Percentiles rank a stretch among this genome's conserved stretches.
These are phyloP conservation scores for Ophraella communa DNA, from an alignment of 2,888 invertebrate species.

Conservation along the genomic window DNA sequence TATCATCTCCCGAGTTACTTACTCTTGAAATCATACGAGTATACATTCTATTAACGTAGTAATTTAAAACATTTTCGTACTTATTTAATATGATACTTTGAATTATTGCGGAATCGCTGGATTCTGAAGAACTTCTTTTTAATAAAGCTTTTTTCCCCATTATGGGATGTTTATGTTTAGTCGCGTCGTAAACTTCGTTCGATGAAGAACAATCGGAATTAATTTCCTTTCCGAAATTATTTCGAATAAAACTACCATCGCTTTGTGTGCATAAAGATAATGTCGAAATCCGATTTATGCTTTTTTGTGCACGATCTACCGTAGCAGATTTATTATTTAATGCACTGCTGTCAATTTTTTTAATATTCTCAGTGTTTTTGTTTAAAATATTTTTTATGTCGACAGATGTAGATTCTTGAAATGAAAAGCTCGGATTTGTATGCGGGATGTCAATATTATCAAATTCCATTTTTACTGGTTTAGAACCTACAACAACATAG, in stretches of 20 bases:
- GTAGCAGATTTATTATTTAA: background rate
- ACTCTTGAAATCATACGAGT: slow-evolving; percentile 35
- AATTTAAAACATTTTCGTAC: slow-evolving; percentile 37
- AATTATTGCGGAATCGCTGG: slow-evolving; percentile 37
- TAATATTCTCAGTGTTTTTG: background rate
- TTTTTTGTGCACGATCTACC: background rate
- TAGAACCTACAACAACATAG: background rate
- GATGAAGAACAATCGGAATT: background rate
- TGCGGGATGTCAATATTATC: background rate
- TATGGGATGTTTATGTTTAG: slow-evolving; percentile 31
- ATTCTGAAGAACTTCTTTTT: slow-evolving; percentile 31
- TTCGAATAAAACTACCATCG: background rate
- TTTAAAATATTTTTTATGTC: background rate
- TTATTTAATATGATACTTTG: slow-evolving; percentile 40
- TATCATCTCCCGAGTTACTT: slow-evolving; percentile 23
- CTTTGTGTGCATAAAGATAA: background rate
- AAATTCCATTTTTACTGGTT: background rate
- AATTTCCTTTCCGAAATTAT: background rate
- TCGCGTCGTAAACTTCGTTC: background rate
- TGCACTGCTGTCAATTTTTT: background rate
- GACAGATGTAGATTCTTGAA: background rate
- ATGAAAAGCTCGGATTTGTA: background rate
- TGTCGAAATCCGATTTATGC: background rate
- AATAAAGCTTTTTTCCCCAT: slow-evolving; percentile 41
- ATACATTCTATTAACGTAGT: slow-evolving; percentile 37